Percentiles rank a stretch among this genome's conserved stretches.
Evolutionary conservation across 1,140 invertebrate genomes (phyloP).

Genomic region (Ooceraea biroi): DNA sequence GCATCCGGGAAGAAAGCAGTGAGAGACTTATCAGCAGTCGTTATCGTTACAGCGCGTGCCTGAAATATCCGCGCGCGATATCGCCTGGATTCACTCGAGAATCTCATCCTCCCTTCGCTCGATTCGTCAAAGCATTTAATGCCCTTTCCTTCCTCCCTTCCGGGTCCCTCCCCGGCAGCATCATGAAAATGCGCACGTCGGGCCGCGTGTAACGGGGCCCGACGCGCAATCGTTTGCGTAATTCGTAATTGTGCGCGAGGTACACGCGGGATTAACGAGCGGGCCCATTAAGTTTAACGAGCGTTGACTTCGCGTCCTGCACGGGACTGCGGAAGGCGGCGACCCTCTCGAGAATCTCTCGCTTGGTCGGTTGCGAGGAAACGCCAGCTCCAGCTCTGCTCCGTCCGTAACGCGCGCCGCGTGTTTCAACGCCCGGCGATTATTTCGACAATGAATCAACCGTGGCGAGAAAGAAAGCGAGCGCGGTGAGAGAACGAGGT

Average conservation of each 20-base stretch:
- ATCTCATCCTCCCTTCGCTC: conserved; percentile 24
- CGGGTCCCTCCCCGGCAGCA: conserved; percentile 39
- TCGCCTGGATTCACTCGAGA: conserved; percentile 42
- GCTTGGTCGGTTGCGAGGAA: conserved; percentile 21
- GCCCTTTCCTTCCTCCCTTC: background rate
- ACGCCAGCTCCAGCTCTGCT: conserved; percentile 19
- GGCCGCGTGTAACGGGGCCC: conserved; percentile 19
- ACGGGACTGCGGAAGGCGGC: conserved; percentile 59
- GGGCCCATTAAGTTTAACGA: conserved; percentile 77
- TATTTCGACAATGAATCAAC: background rate
- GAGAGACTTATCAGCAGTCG: background rate
- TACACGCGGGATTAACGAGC: conserved; percentile 74
- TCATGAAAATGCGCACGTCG: conserved; percentile 67
- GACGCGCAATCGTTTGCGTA: conserved; percentile 71
- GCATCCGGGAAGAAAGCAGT: no score
- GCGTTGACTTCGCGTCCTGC: conserved; percentile 71
- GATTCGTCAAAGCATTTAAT: no score
- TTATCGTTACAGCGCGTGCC: conserved; percentile 36
- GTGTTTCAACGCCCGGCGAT: conserved; percentile 11
- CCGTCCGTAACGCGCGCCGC: conserved; percentile 9
- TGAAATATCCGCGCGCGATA: conserved; percentile 41
- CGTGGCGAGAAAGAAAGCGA: conserved; percentile 1
- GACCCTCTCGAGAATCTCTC: conserved; percentile 34
- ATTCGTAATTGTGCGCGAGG: conserved; percentile 75
- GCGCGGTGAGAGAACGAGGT: background rate